These are phyloP conservation scores for Argyrosomus japonicus DNA, from an alignment of 2,113 vertebrate genomes.

Conservation along the genomic window DNA sequence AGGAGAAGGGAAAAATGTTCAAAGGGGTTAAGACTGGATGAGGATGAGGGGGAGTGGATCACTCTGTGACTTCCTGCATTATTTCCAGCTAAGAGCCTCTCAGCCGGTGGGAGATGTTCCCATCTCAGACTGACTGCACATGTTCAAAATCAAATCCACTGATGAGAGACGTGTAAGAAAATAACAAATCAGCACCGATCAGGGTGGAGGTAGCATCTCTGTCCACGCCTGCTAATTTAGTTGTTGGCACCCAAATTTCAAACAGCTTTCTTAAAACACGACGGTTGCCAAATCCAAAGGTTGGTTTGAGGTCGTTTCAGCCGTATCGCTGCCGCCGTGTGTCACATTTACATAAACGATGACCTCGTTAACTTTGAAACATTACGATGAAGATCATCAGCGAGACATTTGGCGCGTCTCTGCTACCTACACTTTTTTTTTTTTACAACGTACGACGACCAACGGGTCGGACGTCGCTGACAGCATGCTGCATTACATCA, in stretches of 20 bases:
- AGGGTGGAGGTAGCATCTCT: background rate
- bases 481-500: conserved; percentile 6
- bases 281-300: background rate
- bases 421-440: background rate
- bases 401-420: background rate
- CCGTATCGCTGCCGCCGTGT: background rate
- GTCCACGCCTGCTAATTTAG: background rate
- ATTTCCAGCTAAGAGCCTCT: conserved; percentile 41
- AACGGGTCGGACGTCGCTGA: background rate
- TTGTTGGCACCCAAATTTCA: background rate
- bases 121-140: conserved; percentile 5
- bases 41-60: conserved; percentile 40
- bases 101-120: background rate
- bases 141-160: background rate
- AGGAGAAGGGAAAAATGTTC: conserved; percentile 12
- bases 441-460: conserved; percentile 10
- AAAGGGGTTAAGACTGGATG: conserved; percentile 40
- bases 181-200: background rate
- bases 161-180: background rate
- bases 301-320: background rate
- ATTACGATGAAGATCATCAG: background rate
- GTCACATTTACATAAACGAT: conserved; percentile 1
- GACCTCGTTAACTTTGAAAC: background rate
- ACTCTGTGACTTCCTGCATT: conserved; percentile 37
- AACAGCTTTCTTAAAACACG: background rate